Percentiles rank a stretch among this genome's conserved stretches.
These are phyloP conservation scores for Leucoma salicis DNA, from an alignment of 2,888 invertebrate genomes.

Conservation along the genomic window DNA sequence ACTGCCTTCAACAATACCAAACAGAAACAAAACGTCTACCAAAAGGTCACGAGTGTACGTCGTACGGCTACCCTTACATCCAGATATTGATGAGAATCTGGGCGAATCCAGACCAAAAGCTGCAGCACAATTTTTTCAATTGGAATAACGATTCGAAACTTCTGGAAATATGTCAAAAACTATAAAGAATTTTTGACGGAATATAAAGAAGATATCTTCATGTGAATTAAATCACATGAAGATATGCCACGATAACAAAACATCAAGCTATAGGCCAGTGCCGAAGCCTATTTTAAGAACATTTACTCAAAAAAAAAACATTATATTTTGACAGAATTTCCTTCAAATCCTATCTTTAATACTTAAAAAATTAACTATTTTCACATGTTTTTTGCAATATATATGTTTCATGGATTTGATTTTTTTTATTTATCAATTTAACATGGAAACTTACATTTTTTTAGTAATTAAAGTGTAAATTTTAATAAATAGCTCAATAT, in stretches of 20 bases:
- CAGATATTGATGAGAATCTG: background rate
- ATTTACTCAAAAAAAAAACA: too few relatives aligned
- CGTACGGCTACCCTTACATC: constrained; percentile 2
- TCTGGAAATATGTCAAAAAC: background rate
- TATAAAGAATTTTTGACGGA: constrained; percentile 5
- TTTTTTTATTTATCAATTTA: too few relatives aligned
- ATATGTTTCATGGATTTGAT: too few relatives aligned
- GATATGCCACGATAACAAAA: background rate
- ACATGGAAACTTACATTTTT: too few relatives aligned
- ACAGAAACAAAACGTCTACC: background rate
- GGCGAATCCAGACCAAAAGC: constrained; percentile 4
- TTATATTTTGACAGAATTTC: too few relatives aligned
- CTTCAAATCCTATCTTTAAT: too few relatives aligned
- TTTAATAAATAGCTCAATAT: too few relatives aligned
- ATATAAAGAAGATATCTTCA: too few relatives aligned
- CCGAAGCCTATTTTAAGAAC: too few relatives aligned
- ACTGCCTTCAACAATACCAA: constrained; percentile 3
- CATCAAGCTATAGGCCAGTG: background rate
- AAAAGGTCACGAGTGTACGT: constrained; percentile 1
- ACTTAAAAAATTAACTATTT: too few relatives aligned
- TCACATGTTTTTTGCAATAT: too few relatives aligned
- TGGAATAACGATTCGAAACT: background rate
- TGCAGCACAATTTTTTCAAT: constrained; percentile 1
- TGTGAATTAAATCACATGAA: constrained; percentile 3
- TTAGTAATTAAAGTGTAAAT: too few relatives aligned